Percentiles rank a stretch among this genome's conserved stretches.
phyloP scores from a whole-genome alignment of 2,113 vertebrate genomes.

The Shinisaurus crocodilurus region DNA sequence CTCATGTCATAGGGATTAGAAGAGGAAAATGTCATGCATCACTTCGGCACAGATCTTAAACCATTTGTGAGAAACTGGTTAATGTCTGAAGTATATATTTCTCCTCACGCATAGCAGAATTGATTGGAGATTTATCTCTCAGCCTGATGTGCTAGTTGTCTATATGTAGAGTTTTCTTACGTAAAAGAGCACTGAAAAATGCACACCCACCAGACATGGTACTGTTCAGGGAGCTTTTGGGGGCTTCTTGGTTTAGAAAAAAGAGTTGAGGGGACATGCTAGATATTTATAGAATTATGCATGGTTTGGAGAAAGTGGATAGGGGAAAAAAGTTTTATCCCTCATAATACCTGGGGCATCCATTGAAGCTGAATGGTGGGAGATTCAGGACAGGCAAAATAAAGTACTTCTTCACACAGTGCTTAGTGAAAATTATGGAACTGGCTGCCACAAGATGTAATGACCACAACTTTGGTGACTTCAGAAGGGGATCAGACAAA shows the following conservation, averaged over 20 bases:
- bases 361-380: too few species aligned
- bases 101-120: rapidly evolving
- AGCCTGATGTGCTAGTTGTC: neutral
- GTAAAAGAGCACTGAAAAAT: neutral
- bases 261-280: neutral
- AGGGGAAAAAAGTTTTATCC: neutral
- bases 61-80: neutral
- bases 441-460: too few species aligned
- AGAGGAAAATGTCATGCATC: neutral
- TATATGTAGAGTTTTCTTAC: neutral
- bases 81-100: neutral
- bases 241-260: neutral
- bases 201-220: neutral
- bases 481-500: too few species aligned
- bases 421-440: too few species aligned
- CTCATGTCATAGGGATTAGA: neutral
- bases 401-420: too few species aligned
- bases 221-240: too few species aligned
- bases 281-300: neutral
- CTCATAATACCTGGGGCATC: neutral
- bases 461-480: too few species aligned
- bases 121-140: rapidly evolving
- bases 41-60: slow-evolving; percentile 41
- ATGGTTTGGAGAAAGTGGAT: neutral
- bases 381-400: neutral